Evolutionary conservation across 2,113 vertebrate genomes (phyloP).

Genomic region (Dromaius novaehollandiae): DNA sequence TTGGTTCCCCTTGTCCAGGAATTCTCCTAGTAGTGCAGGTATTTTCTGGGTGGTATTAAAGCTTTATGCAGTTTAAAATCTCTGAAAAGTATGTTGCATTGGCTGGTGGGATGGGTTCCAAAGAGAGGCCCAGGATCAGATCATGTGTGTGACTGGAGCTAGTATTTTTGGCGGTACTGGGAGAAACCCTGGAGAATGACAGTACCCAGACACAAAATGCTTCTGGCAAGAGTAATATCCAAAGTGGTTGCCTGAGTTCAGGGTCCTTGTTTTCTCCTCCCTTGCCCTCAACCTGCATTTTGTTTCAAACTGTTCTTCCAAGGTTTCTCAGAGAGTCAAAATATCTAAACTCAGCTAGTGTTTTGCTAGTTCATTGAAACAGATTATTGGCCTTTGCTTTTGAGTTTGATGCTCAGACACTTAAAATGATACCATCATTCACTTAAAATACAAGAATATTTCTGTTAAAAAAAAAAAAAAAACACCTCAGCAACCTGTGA

Average conservation of each 20-base stretch:
- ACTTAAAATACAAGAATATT: accelerated
- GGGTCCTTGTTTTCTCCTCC: neutral
- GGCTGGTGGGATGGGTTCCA: neutral
- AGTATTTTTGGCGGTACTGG: neutral
- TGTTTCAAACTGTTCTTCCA: neutral
- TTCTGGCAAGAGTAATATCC: neutral
- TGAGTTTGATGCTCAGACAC: neutral
- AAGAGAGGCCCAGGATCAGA: neutral
- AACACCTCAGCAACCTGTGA: accelerated
- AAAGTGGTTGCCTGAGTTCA: accelerated
- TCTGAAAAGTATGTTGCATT: neutral
- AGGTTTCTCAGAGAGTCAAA: neutral
- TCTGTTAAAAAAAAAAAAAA: neutral
- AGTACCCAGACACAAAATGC: accelerated
- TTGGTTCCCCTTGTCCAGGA: neutral
- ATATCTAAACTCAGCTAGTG: neutral
- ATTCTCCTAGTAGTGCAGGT: neutral
- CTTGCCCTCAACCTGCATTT: neutral
- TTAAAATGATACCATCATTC: neutral
- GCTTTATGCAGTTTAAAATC: neutral
- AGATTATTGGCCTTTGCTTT: too few species aligned
- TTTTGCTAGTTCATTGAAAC: neutral
- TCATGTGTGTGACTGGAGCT: neutral
- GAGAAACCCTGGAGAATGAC: neutral
- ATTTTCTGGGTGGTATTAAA: neutral